Evolutionary conservation across 2,888 invertebrate genomes (phyloP), one percentile per base, ranked within the genome.

Genomic region (Brachylomia viminalis): DNA sequence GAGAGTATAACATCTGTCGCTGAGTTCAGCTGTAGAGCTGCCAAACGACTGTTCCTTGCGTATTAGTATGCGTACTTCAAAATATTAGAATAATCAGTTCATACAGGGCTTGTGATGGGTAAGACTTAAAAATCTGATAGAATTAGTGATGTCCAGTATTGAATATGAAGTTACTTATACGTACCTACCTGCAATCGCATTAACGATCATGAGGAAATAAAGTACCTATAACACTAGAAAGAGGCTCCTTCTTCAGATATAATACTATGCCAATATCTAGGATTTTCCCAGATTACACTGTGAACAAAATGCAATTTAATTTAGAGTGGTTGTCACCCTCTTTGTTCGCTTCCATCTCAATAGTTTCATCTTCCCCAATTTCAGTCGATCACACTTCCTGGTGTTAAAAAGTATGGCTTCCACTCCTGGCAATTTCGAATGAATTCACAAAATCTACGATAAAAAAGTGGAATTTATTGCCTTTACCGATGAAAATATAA

Each of bases 331-430:
- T 78, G 58, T 72, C 83, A 70, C 80, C 87, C 79, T 78, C 79
- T 80, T 87, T 78, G 72, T 80, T 86, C 73, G 42, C 56, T 87
- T 87, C 79, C 83, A 78, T 73, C 69, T 84, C 79, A 86, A 79
- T 86, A 86, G 88, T 88, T 88, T 88, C 85, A 82, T 81, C 75
- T 79, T 79, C 33, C 77, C 78, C 84, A 87, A 88, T 82, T 87
- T 81, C 77, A 75, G 62, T 82, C 70, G 76, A 83, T 80, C 79
- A 81, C 83, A 80, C 75, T 86, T 82, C 79, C 80, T 72, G 56
- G 65, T 76, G 82, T 88, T 88, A 86, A 84, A 84, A 87, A 79
- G 74, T 80, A 74, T 59, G 64, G 52, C 77, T 81, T 73, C 64
- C 80, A 77, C 64, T 77, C 65, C 45, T 69, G 75, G 84, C 86